These are phyloP conservation scores for Phyllostomus discolor DNA, from an alignment of 2,113 vertebrate species.

Conservation along the genomic window DNA sequence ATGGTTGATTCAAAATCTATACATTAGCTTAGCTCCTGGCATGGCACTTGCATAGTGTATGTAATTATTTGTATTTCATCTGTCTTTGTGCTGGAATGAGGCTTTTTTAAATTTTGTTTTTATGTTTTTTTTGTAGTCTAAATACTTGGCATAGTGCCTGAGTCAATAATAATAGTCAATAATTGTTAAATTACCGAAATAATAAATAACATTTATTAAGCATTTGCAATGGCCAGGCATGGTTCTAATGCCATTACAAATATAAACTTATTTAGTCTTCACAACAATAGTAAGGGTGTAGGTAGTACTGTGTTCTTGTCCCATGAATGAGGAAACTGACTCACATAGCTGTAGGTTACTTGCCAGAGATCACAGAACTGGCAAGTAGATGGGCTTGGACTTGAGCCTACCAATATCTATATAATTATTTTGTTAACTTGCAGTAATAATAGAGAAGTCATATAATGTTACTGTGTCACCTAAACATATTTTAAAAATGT, in stretches of 20 bases:
- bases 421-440: slow-evolving; percentile 31
- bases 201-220: neutral
- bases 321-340: neutral
- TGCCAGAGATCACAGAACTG: neutral
- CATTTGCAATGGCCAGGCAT: neutral
- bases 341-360: neutral
- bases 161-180: neutral
- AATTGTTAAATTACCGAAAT: neutral
- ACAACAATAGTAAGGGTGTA: neutral
- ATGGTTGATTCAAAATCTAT: neutral
- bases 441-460: neutral
- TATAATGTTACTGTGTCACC: neutral
- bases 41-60: neutral
- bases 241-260: neutral
- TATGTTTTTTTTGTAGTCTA: neutral
- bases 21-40: neutral
- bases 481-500: neutral
- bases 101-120: neutral
- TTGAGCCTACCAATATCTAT: neutral
- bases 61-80: neutral
- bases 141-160: neutral
- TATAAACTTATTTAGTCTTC: slow-evolving; percentile 17
- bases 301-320: neutral
- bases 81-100: neutral
- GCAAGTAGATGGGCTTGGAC: neutral